Percentiles rank a stretch among this genome's conserved stretches.
Conservation (phyloP, 2,888 invertebrate genomes). For the Keiferia lycopersicella region DNA sequence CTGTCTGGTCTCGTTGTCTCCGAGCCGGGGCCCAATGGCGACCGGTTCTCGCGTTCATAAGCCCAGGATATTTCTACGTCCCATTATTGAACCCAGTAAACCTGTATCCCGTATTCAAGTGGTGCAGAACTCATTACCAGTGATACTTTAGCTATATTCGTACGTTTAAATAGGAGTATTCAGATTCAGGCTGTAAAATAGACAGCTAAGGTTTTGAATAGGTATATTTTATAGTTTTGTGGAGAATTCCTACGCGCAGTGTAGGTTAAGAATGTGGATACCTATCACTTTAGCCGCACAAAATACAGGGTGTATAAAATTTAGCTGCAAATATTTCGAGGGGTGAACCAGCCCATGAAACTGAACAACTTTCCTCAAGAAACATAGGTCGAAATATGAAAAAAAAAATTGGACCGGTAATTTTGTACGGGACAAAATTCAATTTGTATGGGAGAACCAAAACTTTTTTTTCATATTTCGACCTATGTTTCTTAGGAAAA, state of each 20-base stretch:
- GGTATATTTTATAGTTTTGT: not conserved
- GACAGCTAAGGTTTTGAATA: not conserved
- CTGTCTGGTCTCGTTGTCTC: not conserved
- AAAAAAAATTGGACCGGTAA: no score
- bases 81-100: slow-evolving; percentile 38
- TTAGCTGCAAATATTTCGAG: no score
- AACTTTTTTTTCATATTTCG: no score
- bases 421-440: no score
- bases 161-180: slow-evolving; percentile 7
- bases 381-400: no score
- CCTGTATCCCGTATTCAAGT: slow-evolving; percentile 23
- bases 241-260: not conserved
- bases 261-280: not conserved
- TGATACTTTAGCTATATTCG: not conserved
- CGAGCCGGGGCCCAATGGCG: slow-evolving; percentile 26
- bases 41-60: slow-evolving; percentile 46
- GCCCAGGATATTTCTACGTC: slow-evolving; percentile 40
- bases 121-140: slow-evolving; percentile 14
- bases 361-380: no score
- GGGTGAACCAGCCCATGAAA: no score
- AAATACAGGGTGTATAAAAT: no score
- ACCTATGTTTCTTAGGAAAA: no score
- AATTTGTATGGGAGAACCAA: no score
- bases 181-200: not conserved
- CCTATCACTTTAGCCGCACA: no score